A percentile compares a stretch with the other conserved stretches of the same genome.
phyloP scores from a whole-genome alignment of 2,113 vertebrate species.

The Phasianus colchicus region DNA sequence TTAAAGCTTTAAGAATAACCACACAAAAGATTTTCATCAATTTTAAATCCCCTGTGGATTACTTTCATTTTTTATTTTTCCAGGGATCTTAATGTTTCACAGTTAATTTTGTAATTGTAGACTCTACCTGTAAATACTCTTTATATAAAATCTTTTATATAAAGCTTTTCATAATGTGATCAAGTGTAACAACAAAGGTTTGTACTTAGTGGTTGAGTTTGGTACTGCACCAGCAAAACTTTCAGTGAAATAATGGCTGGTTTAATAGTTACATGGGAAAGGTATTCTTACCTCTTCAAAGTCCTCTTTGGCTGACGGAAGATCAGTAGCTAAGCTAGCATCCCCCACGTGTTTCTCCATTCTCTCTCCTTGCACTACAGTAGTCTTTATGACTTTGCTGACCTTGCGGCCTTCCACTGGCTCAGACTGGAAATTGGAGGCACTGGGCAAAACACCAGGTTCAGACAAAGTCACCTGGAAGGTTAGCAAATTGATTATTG shows the following conservation, averaged over 20 bases:
- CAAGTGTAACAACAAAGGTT: not conserved
- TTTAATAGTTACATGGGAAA: not conserved
- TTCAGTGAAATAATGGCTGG: not conserved
- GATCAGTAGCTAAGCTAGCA: constrained; percentile 86
- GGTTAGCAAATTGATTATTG: constrained; percentile 4
- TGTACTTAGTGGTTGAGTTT: rapidly evolving
- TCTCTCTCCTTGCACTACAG: constrained; percentile 89
- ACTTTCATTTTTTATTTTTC: not conserved
- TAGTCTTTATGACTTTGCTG: constrained; percentile 95
- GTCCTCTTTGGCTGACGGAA: constrained; percentile 95
- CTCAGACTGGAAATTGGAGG: constrained; percentile 88
- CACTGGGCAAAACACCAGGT: constrained; percentile 72
- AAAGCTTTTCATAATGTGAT: not conserved
- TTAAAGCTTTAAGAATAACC: not conserved
- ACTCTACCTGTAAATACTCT: not conserved
- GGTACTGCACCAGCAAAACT: not conserved
- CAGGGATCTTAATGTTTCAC: not conserved
- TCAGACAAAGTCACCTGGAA: constrained; percentile 88
- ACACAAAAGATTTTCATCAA: not conserved
- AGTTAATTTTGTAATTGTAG: not conserved
- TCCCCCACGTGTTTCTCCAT: constrained; percentile 90
- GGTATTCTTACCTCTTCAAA: constrained; percentile 89
- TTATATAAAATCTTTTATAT: not conserved
- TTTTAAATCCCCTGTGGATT: not conserved
- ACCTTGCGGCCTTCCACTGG: constrained; percentile 92